phyloP scores from a whole-genome alignment of 2,113 vertebrate genomes.

The Ceuthmochares aereus region DNA sequence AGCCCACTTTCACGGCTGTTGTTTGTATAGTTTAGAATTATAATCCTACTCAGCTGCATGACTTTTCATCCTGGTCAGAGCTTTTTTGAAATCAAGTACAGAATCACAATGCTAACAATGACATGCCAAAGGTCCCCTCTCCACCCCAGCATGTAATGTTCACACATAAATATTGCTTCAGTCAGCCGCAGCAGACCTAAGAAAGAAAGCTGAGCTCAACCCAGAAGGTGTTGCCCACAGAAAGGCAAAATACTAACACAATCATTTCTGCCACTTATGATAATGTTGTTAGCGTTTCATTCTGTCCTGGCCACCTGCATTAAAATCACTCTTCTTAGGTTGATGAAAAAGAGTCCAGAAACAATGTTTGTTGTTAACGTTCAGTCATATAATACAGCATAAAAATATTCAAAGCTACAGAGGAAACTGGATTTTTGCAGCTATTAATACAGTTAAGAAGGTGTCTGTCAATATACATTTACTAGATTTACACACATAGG shows the following conservation, averaged over 20 bases:
- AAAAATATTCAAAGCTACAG: neutral
- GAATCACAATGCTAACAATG: neutral
- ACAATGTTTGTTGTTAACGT: neutral
- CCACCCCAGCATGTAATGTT: neutral
- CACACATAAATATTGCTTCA: neutral
- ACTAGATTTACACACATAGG: neutral
- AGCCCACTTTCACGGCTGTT: neutral
- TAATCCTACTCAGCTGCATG: neutral
- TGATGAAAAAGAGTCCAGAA: neutral
- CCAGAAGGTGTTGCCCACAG: neutral
- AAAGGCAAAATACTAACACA: neutral
- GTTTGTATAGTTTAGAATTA: neutral
- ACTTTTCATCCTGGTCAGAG: neutral
- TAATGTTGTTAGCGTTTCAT: accelerated
- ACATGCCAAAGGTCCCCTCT: neutral
- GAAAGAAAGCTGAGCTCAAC: neutral
- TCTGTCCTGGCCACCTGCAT: neutral
- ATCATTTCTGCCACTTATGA: neutral
- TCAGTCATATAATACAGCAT: neutral
- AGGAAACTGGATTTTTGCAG: neutral
- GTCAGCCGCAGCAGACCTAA: neutral
- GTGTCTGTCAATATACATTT: neutral
- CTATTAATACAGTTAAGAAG: neutral
- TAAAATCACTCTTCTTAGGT: neutral
- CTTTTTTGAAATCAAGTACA: neutral